These are phyloP conservation scores for Acipenser transmontanus DNA, from an alignment of 2,797 vertebrate genomes.

Conservation along the genomic window DNA sequence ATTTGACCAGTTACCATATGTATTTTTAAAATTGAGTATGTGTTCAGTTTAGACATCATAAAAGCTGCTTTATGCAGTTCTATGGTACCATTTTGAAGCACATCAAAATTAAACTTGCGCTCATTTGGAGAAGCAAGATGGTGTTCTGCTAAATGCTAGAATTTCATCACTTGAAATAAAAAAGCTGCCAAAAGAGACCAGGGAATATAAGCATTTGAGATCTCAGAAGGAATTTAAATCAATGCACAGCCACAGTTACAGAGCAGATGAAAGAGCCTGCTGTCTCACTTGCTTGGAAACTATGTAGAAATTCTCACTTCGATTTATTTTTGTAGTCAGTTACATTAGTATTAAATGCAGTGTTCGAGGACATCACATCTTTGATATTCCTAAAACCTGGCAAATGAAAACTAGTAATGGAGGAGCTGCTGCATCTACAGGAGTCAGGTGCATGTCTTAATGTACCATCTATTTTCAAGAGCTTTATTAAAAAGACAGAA, in stretches of 20 bases:
- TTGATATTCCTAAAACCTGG: constrained; percentile 59
- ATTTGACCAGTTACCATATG: neutral
- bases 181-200: constrained; percentile 50
- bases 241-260: constrained; percentile 69
- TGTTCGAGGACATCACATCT: constrained; percentile 54
- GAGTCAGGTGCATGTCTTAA: constrained; percentile 17
- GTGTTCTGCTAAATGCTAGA: constrained; percentile 60
- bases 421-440: constrained; percentile 39
- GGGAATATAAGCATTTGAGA: constrained; percentile 71
- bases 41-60: neutral
- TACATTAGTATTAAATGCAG: constrained; percentile 72
- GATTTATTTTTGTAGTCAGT: constrained; percentile 64
- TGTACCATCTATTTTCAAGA: neutral
- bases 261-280: constrained; percentile 72
- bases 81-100: constrained; percentile 46
- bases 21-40: neutral
- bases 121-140: constrained; percentile 48
- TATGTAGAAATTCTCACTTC: constrained; percentile 76
- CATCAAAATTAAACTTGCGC: constrained; percentile 50
- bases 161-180: constrained; percentile 59
- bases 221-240: constrained; percentile 78
- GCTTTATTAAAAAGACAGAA: neutral
- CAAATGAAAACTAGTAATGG: constrained; percentile 60
- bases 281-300: constrained; percentile 75
- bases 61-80: constrained; percentile 40